phyloP scores from a whole-genome alignment of 2,113 vertebrate species.

The Gopherus flavomarginatus region DNA sequence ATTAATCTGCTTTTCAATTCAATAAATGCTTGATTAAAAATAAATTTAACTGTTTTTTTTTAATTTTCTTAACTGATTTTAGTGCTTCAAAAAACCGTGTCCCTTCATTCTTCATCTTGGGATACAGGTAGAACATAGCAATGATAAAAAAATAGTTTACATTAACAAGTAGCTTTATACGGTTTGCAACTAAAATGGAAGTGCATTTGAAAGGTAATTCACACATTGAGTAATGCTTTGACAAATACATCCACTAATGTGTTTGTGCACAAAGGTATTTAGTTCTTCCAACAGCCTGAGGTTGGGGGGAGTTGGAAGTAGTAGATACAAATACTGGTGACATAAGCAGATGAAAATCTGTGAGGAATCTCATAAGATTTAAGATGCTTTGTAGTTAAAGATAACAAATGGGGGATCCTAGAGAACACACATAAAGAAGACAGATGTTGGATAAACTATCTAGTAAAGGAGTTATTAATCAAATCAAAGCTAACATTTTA shows the following conservation, averaged over 20 bases:
- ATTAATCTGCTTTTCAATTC: not conserved
- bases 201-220: not conserved
- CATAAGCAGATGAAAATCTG: not conserved
- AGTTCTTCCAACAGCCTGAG: not conserved
- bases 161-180: not conserved
- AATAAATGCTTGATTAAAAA: not conserved
- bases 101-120: not conserved
- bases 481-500: conserved; percentile 63
- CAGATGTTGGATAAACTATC: conserved; percentile 22
- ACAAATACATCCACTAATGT: not conserved
- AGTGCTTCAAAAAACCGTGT: not conserved
- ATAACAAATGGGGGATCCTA: not conserved
- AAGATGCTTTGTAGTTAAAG: not conserved
- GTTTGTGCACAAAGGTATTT: not conserved
- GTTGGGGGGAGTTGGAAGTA: not conserved
- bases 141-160: not conserved
- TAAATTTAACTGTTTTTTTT: not conserved
- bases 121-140: rapidly evolving
- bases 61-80: not conserved
- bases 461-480: conserved; percentile 50
- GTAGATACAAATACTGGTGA: not conserved
- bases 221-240: not conserved
- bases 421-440: conserved; percentile 11
- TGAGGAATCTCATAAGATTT: not conserved
- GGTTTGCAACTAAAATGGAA: not conserved